phyloP scores from a whole-genome alignment of 2,113 vertebrate genomes.

The Datnioides undecimradiatus region DNA sequence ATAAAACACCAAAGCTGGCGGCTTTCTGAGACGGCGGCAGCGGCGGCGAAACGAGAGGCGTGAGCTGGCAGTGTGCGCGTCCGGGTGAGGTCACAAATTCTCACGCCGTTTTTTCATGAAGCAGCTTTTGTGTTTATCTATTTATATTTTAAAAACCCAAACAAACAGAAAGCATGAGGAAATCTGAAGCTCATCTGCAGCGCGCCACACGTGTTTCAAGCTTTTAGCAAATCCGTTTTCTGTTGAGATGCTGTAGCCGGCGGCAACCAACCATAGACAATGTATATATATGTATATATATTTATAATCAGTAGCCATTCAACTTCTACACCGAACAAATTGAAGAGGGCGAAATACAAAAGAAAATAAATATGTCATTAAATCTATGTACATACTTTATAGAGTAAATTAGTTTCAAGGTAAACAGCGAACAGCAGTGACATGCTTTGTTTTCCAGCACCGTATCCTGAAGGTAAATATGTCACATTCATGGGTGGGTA shows the following conservation, averaged over 20 bases:
- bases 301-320: slow-evolving; percentile 31
- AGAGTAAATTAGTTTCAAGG: slow-evolving; percentile 44
- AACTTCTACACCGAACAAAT: slow-evolving; percentile 34
- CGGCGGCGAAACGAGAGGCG: slow-evolving; percentile 13
- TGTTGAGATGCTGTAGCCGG: neutral
- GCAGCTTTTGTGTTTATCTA: slow-evolving; percentile 47
- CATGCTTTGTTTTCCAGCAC: slow-evolving; percentile 60
- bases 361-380: slow-evolving; percentile 53
- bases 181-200: slow-evolving; percentile 34
- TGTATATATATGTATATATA: neutral
- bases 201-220: slow-evolving; percentile 23
- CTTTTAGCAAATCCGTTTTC: slow-evolving; percentile 28
- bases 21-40: neutral
- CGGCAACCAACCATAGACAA: neutral
- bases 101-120: slow-evolving; percentile 49
- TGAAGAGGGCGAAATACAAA: slow-evolving; percentile 23
- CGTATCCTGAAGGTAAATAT: slow-evolving; percentile 38
- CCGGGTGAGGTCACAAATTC: slow-evolving; percentile 66
- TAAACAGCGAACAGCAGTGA: slow-evolving; percentile 30
- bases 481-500: slow-evolving; percentile 69
- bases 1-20: no score
- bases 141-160: slow-evolving; percentile 12
- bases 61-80: slow-evolving; percentile 62
- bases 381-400: slow-evolving; percentile 64
- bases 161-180: neutral